Base-by-base conservation (phyloP, 2,797 vertebrate genomes). In the Myotis findleyi region DNA sequence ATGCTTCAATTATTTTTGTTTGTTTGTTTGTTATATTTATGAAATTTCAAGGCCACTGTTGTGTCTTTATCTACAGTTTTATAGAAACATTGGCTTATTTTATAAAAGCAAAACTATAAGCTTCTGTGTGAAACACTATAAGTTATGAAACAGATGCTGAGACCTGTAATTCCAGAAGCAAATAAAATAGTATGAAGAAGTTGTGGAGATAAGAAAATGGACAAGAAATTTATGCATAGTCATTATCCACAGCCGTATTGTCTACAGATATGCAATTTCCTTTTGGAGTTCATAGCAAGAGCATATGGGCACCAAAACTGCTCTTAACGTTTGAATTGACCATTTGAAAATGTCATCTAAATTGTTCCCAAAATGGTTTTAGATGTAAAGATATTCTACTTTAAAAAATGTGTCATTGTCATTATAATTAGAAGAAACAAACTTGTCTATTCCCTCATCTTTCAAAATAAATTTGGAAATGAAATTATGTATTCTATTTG, bases 281-380 rank as follows among this genome's bases (percentile, higher is more conserved):
- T 87, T 72, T 11, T 72, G 30, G 18, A 49, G 62, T 80, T 59
- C 18, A 75, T 77, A 83, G n/a, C 51, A 73, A 79, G 13, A 95
- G 30, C 5, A 57, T 55, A 62, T 57, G 36, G 7, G 6, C 38
- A 64, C 12, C 64, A 41, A 91, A 75, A 82, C 6, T 36, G 7
- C 6, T 81, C n/a, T 89, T 71, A 95, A 59, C 18, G 89, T 81
- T 97, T 93, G 73, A 76, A 79, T 82, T 41, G 44, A 17, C 77
- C 44, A 27, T 81, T 84, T 80, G 2, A 25, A 55, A 85, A 72
- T 51, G 44, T 73, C 30, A 86, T n/a, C 41, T 80, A 82, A 80
- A 59, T 76, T 57, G 3, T 93, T 21, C 16, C 14, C 30, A 57
- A 73, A 92, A 85, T 88, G 25, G 41, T 85, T 94, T 91, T 36